Base-by-base conservation (phyloP, 2,113 vertebrate species). In the Trochalopteron elliotii region DNA sequence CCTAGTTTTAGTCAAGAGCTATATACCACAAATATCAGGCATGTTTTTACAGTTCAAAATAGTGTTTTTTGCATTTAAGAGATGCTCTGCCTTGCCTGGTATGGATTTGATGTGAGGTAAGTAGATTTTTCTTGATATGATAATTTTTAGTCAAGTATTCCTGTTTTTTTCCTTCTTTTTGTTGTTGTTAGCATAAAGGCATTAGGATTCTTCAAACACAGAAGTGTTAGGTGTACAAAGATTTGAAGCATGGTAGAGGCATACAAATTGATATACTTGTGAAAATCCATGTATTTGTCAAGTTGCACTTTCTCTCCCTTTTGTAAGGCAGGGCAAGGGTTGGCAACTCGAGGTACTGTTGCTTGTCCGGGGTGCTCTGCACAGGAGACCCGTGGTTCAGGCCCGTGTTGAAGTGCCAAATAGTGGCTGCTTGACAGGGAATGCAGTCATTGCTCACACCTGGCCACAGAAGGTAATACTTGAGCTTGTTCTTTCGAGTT, bases 371-470 rank as follows among this genome's bases (percentile, higher is more conserved):
- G 7, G 7, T 77, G 27, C 35, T 74, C 13, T 84, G 77, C 27
- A 3, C 53, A 23, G 39, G 50, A 50, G 31, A 7, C 7, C 10
- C 0, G 0, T 24, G 55, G 45, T 12, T 49, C 61, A 55, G 30
- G 8, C 7, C 39, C 0, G 0, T 39, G 9, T 3, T 27, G 56
- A 39, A 42, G 45, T 47, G 40, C 24, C 9, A 4, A 20, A 20
- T 15, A 19, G 65, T 5, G 24, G 6, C 70, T 25, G 5, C 33
- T 82, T 69, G 37, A 3, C 15, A 23, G 39, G 60, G 35, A 44
- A 5, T 1, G 15, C 4, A 18, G 12, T 23, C 5, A 1, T 37
- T 69, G 44, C 44, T n/a, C 13, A 18, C 44, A 12, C 13, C 0
- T 12, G 64, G 31, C 71, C 45, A 1, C 18, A 11, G 50, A 67